These are phyloP conservation scores for Meganola albula DNA, from an alignment of 2,888 invertebrate genomes.

Conservation along the genomic window DNA sequence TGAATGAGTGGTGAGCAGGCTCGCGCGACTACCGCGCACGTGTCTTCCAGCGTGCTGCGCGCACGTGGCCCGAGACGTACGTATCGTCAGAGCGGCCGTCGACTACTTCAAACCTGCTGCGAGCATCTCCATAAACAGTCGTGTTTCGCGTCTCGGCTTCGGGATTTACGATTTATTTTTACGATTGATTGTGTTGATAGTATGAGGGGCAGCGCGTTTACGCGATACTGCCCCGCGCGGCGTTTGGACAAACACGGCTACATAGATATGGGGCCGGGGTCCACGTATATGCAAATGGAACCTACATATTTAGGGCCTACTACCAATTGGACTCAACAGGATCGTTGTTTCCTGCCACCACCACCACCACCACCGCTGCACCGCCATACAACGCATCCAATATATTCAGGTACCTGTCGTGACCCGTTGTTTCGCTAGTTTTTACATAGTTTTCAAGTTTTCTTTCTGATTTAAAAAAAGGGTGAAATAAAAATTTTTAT, in stretches of 20 bases:
- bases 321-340: constrained; percentile 7
- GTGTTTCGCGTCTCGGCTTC: constrained; percentile 31
- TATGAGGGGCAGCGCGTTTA: constrained; percentile 50
- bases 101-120: constrained; percentile 62
- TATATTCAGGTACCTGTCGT: too few species aligned
- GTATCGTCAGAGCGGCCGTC: constrained; percentile 41
- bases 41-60: constrained; percentile 41
- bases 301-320: constrained; percentile 31
- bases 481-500: too few species aligned
- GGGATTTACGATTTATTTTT: constrained; percentile 23
- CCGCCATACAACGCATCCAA: constrained; percentile 2
- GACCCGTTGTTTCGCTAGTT: too few species aligned
- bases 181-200: constrained; percentile 49
- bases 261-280: constrained; percentile 69
- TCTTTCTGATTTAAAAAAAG: too few species aligned
- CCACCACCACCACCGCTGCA: constrained; percentile 21
- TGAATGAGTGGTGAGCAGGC: constrained; percentile 12
- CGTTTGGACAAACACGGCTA: constrained; percentile 76
- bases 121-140: constrained; percentile 59
- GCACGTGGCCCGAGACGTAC: constrained; percentile 56
- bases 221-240: constrained; percentile 41
- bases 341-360: constrained; percentile 32
- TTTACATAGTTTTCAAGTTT: too few species aligned
- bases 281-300: constrained; percentile 22
- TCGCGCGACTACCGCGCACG: constrained; percentile 27